Base-by-base conservation (phyloP, 2,888 invertebrate species). In the Scrobipalpa costella region DNA sequence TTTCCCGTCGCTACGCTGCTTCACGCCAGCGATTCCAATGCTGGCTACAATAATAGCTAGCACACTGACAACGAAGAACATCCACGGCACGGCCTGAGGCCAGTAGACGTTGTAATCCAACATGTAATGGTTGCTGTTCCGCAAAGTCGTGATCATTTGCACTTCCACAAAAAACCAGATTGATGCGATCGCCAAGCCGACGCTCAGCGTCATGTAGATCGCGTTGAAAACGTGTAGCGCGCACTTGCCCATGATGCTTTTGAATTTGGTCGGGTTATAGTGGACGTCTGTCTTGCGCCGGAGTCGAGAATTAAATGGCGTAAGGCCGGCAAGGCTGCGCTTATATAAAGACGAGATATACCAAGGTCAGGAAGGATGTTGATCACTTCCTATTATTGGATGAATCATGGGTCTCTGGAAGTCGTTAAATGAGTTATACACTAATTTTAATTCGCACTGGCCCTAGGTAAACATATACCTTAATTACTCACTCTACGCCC, bases 21-120 rank as follows among this genome's bases (percentile, higher is more conserved):
- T 83, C 0, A 84, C 82, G 44, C 88, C 84, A 59, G 78, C 72
- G 61, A 85, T 85, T 2, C 90, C 90, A 68, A 88, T 88, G 62
- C 78, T 73, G 0, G 85, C 80, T 0, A 83, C 83, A 58, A 78
- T 76, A 6, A 90, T 67, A 13, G 85, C 79, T n/a, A 88, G 73
- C 0, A 88, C 64, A 1, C 84, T 83, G 27, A 81, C 79, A 0
- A 88, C 65, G 36, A 90, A 78, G 65, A 90, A 91, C 65, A 90
- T 73, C 90, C 90, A 91, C 0, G 90, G 90, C 0, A 89, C 77
- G 0, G 85, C 88, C 69, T 91, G 90, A 0, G 90, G 88, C 90
- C 89, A 91, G 66, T 89, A 88, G 64, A 91, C 80, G 15, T 79
- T 83, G 78, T 88, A 91, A 68, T 91, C 90, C 66, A 90, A 73